Percentiles rank a stretch among this genome's conserved stretches.
Evolutionary conservation across 2,888 invertebrate species (phyloP).

Genomic region (Catocala fraxini): DNA sequence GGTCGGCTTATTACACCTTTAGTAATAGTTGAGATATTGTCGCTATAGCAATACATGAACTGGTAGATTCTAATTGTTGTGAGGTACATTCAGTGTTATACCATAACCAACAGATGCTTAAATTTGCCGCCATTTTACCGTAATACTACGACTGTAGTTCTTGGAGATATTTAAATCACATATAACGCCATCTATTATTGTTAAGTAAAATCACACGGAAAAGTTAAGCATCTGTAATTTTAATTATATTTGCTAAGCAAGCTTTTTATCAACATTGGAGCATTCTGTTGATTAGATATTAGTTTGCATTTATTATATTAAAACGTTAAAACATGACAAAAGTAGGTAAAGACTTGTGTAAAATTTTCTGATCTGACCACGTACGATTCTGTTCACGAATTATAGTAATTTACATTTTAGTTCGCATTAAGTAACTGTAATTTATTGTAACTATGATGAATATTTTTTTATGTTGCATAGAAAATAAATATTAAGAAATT

Average conservation of each 20-base stretch:
- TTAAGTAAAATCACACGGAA: conserved; percentile 14
- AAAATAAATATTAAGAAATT: conserved; percentile 87
- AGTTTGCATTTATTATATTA: conserved; percentile 70
- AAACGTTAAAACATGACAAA: conserved; percentile 71
- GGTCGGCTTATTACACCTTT: conserved; percentile 22
- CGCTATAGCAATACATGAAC: conserved; percentile 50
- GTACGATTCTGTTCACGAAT: conserved; percentile 76
- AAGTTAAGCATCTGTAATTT: conserved; percentile 42
- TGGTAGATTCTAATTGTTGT: conserved; percentile 69
- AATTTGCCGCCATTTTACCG: conserved; percentile 26
- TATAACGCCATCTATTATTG: conserved; percentile 6
- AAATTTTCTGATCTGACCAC: conserved; percentile 59
- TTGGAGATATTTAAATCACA: no score
- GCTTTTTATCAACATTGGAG: conserved; percentile 65
- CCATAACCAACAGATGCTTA: conserved; percentile 46
- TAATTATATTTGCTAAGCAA: conserved; percentile 65
- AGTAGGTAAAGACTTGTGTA: conserved; percentile 55
- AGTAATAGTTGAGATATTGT: conserved; percentile 47
- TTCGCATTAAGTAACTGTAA: conserved; percentile 86
- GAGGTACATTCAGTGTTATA: conserved; percentile 64
- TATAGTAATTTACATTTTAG: conserved; percentile 81
- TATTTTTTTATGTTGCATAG: conserved; percentile 89
- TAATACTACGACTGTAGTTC: not conserved
- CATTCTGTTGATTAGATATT: conserved; percentile 68
- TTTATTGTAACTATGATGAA: conserved; percentile 87